phyloP scores from a whole-genome alignment of 2,888 invertebrate species.

The Macrosiphum euphorbiae region DNA sequence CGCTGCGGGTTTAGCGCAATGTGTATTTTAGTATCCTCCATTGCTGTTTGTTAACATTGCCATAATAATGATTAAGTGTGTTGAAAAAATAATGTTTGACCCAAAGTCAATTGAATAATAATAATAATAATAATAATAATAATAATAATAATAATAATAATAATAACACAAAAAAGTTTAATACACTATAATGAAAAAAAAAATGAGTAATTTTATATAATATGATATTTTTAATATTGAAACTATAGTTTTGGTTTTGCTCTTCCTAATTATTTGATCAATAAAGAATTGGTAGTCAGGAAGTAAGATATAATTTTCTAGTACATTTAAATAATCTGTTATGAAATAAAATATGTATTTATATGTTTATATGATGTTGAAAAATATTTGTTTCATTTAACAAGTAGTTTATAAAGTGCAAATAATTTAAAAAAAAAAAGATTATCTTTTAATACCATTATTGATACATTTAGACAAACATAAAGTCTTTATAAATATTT shows the following conservation, averaged over 20 bases:
- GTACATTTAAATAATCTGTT: not conserved
- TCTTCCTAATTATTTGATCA: not conserved
- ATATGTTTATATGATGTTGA: not conserved
- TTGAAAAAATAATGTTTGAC: constrained; percentile 6
- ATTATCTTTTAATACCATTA: not conserved
- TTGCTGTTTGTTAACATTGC: constrained; percentile 34
- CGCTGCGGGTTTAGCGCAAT: constrained; percentile 38
- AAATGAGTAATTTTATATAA: not conserved
- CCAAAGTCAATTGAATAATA: constrained; percentile 1
- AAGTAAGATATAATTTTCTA: not conserved
- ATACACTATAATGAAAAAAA: not conserved
- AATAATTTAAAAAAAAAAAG: not conserved
- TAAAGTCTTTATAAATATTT: not conserved
- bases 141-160: not conserved
- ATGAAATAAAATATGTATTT: not conserved
- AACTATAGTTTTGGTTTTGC: not conserved
- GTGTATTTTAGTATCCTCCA: constrained; percentile 57
- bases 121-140: not conserved
- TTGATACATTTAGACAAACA: not conserved
- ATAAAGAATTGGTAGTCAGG: not conserved
- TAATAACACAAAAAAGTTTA: not conserved
- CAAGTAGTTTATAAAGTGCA: not conserved
- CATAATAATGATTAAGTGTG: constrained; percentile 28
- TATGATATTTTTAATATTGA: not conserved
- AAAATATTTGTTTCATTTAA: not conserved